Base-by-base conservation (phyloP, 2,113 vertebrate genomes). In the Petaurus breviceps region DNA sequence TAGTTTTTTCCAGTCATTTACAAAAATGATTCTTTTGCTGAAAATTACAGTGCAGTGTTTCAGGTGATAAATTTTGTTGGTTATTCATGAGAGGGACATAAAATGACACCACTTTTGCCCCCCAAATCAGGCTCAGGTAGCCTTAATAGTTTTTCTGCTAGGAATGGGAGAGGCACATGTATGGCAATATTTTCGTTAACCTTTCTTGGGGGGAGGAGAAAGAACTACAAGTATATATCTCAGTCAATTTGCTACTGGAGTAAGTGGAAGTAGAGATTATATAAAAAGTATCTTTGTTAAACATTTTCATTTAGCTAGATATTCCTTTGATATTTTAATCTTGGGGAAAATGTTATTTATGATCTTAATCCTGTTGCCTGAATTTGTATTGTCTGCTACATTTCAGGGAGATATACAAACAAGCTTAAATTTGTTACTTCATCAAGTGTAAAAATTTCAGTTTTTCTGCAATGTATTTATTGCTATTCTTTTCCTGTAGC, bases 31-130 rank as follows among this genome's bases (percentile, higher is more conserved):
- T 95, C 51, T 98, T 98, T 98, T 98, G 96, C 97, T 96, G 93
- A 51, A 96, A 51, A 98, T 98, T 97, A 97, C 96, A 98, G 84
- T 98, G 95, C 95, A 97, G 96, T 97, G 96, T 98, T 98, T 97
- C 98, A 98, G 97, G 95, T 98, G 98, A 98, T 98, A 98, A 98
- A 98, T 98, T 99, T 98, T 98, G 98, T 98, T 98, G 97, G 94
- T 95, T 98, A 98, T 98, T 97, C 98, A 97, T 98, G 97, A 98
- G 98, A 98, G 97, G 97, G 97, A 98, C 98, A 98, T 97, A 96
- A 98, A 97, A 98, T 97, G 97, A 98, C 97, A 98, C 96, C 97
- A 98, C 98, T 98, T 97, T 89, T 94, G 37, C 46, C 94, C 95
- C 91, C 91, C 92, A 95, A 51, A 94, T 0, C 96, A 96, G 97